Conservation (phyloP, 1,140 invertebrate species). For the Heliconius hermathena region DNA sequence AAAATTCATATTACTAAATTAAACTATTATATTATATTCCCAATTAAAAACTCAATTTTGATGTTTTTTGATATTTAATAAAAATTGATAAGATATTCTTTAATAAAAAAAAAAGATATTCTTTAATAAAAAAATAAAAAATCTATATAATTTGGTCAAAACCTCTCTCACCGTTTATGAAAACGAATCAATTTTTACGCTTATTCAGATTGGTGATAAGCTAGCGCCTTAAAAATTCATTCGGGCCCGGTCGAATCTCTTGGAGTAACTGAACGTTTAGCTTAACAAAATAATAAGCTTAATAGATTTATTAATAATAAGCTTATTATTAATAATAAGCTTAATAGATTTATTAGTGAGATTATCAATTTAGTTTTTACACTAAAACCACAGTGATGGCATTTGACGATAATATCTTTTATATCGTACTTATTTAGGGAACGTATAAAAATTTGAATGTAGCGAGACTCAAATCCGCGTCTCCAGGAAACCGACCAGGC, state of each 20-base stretch:
- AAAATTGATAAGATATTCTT: background rate
- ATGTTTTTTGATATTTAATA: no score
- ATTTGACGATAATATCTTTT: conserved; percentile 13
- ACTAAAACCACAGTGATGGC: background rate
- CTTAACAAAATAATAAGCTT: background rate
- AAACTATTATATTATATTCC: no score
- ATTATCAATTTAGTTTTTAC: background rate
- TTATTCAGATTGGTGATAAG: conserved; percentile 51
- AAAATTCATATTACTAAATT: no score
- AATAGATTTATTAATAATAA: no score
- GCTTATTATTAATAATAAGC: no score
- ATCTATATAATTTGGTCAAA: background rate
- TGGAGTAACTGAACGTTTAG: conserved; percentile 8
- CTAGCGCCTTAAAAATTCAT: conserved; percentile 7
- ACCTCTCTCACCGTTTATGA: conserved; percentile 29
- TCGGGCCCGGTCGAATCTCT: background rate
- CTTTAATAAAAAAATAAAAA: background rate
- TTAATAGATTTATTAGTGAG: conserved; percentile 5
- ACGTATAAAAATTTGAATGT: background rate
- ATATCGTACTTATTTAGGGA: background rate
- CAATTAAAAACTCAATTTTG: no score
- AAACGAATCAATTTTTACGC: conserved; percentile 65
- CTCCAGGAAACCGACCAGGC: no score
- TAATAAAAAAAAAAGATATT: background rate
- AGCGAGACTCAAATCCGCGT: background rate